phyloP scores from a whole-genome alignment of 2,113 vertebrate species.

The Corythaixoides concolor region DNA sequence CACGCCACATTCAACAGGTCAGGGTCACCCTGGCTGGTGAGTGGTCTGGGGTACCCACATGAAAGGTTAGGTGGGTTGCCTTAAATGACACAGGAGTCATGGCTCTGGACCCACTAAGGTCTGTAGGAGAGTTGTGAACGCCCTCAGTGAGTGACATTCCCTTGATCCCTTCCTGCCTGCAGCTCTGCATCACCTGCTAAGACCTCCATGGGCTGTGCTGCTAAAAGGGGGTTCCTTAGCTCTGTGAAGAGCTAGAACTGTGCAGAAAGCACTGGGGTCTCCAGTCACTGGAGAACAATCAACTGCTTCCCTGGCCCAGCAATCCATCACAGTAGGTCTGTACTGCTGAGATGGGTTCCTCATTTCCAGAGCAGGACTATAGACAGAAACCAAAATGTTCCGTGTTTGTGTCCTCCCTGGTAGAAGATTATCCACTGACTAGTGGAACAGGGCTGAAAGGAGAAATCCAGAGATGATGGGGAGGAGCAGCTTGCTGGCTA shows the following conservation, averaged over 20 bases:
- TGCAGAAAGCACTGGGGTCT: not conserved
- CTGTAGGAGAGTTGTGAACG: not conserved
- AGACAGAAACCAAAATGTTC: not conserved
- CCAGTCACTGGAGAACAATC: not conserved
- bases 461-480: not conserved
- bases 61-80: not conserved
- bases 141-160: not conserved
- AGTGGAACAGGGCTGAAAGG: not conserved
- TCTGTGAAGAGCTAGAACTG: not conserved
- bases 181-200: not conserved
- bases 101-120: not conserved
- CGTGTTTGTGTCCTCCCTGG: not conserved
- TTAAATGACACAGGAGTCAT: not conserved
- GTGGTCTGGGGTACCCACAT: not conserved
- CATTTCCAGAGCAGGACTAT: not conserved
- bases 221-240: not conserved
- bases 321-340: not conserved
- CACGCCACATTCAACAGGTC: constrained; percentile 96
- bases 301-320: not conserved
- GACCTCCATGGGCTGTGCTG: not conserved
- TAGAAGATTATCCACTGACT: not conserved
- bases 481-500: not conserved
- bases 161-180: not conserved
- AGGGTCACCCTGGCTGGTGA: constrained; percentile 25
- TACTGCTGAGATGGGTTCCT: not conserved